Conservation (phyloP, 2,797 vertebrate genomes). For the Catharus ustulatus region DNA sequence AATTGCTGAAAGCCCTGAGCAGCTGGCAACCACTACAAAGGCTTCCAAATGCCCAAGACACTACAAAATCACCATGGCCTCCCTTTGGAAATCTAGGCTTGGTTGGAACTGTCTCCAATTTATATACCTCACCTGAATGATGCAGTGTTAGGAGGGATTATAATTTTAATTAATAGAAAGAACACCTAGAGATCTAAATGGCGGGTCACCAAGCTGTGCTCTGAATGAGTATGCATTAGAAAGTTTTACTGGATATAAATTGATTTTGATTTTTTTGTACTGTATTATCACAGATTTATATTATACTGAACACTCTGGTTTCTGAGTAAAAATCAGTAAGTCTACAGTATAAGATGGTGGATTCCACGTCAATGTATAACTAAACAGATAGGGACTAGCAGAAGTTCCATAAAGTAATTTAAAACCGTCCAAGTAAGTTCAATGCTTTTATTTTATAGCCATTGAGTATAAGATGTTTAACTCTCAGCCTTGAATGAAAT, state of each 20-base stretch:
- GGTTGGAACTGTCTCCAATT: neutral
- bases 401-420: neutral
- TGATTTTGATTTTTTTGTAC: neutral
- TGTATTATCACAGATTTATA: neutral
- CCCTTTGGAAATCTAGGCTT: neutral
- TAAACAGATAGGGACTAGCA: neutral
- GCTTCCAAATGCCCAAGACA: neutral
- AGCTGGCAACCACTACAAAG: neutral
- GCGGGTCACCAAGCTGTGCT: rapidly evolving
- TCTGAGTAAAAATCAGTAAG: neutral
- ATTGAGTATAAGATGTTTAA: neutral
- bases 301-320: neutral
- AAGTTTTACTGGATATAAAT: neutral
- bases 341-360: neutral
- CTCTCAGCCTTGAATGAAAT: neutral
- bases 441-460: neutral
- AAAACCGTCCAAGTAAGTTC: neutral
- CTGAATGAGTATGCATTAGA: neutral
- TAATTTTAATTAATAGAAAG: neutral
- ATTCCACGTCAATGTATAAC: neutral
- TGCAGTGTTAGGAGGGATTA: neutral
- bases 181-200: neutral
- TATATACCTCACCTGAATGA: neutral
- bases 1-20: neutral
- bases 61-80: neutral